Evolutionary conservation across 2,797 vertebrate species (phyloP), one percentile per base, ranked within the genome.

Genomic region (Gobio occitaniae): DNA sequence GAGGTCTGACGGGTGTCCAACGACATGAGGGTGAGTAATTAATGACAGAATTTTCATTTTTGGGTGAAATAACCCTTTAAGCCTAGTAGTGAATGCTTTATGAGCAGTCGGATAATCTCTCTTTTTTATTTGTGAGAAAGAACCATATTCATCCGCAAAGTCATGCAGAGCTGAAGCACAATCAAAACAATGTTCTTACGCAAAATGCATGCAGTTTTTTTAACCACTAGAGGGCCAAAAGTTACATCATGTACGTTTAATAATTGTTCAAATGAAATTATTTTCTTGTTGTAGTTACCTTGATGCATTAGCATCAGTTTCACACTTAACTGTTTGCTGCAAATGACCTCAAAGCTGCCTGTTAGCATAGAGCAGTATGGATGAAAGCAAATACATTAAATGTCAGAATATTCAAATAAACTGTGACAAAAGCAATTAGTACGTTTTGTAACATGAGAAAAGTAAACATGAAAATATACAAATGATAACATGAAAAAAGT

Each of bases 311-410:
- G 25, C 32, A 68, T 81, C 71, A 66, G 59, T 76, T 59, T 74
- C 61, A 76, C 59, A 50, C 72, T 38, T 74, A 78, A 69, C 13
- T 32, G 10, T 79, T 80, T 68, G 10, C 52, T 82, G 69, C 69
- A n/a, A 78, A 78, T 78, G 15, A 47, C 3, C n/a, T 61, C 4
- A 63, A 63, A 83, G 19, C 25, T 76, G 29, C 36, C 56, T 47
- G n/a, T 69, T 52, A 38, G 36, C 61, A 66, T 12, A 36, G 21
- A 79, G 66, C 38, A n/a, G 21, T 17, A 25, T 25, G 48, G 3
- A 63, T 52, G 9, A 48, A 81, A 81, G 36, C 50, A 52, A 70
- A 84, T 48, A 70, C 75, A 48, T 47, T 36, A 78, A 32, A 25
- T 61, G 17, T 4, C 36, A 36, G 17, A 70, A 48, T 47, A 36